Conservation (phyloP, 1,140 invertebrate genomes). For the Drosophila mojavensis region DNA sequence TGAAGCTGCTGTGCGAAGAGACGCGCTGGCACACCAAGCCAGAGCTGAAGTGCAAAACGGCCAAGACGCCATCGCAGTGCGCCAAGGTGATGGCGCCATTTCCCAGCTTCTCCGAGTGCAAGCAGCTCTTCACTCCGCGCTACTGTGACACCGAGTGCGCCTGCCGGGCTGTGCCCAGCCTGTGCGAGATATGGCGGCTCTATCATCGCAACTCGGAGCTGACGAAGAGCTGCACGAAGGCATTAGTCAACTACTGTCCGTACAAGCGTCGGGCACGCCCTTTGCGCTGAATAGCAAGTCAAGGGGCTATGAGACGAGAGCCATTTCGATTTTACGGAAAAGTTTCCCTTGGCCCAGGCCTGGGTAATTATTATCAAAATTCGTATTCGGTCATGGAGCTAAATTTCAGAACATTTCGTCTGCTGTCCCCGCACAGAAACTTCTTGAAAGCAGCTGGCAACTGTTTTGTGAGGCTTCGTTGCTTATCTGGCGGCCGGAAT, state of each 20-base stretch:
- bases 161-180: slow-evolving; percentile 7
- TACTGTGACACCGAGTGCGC: slow-evolving; percentile 51
- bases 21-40: not conserved
- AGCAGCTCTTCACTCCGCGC: not conserved
- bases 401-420: not conserved
- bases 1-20: slow-evolving; percentile 24
- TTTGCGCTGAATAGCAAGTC: not conserved
- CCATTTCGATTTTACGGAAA: too few species aligned
- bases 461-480: too few species aligned
- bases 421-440: not conserved
- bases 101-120: slow-evolving; percentile 62
- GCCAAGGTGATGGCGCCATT: slow-evolving; percentile 22
- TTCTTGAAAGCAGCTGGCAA: too few species aligned
- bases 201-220: not conserved
- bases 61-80: not conserved
- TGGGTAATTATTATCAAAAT: slow-evolving; percentile 23
- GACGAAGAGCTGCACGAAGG: slow-evolving; percentile 13
- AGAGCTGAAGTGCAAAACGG: not conserved
- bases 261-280: not conserved
- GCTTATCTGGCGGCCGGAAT: too few species aligned
- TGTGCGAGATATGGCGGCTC: slow-evolving; percentile 38
- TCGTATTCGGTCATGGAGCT: not conserved
- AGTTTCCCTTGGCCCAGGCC: too few species aligned
- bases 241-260: slow-evolving; percentile 17
- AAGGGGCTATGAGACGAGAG: too few species aligned